Conservation (phyloP, 1,140 invertebrate species). For the Diprion similis region DNA sequence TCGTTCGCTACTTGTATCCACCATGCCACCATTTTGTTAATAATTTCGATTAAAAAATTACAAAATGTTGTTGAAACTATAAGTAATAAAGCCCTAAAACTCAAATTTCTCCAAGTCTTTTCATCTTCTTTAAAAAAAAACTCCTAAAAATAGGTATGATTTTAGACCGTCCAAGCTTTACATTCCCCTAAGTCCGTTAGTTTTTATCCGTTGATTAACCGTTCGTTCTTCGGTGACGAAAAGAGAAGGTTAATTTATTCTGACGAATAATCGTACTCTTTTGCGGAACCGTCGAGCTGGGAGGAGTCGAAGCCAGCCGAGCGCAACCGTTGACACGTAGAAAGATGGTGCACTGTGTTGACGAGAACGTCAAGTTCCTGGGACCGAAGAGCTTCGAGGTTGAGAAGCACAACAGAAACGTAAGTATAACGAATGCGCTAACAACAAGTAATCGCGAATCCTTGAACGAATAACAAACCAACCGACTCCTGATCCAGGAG, state of each 20-base stretch:
- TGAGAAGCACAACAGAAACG: conserved; percentile 10
- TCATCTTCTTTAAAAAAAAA: no score
- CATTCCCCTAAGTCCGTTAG: no score
- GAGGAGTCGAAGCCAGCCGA: neutral
- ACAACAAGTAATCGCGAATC: neutral
- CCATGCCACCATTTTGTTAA: no score
- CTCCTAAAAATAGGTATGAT: no score
- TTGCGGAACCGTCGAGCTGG: conserved; percentile 6
- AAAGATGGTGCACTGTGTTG: conserved; percentile 12
- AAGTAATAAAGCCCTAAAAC: no score
- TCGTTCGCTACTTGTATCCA: no score
- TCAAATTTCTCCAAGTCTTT: no score
- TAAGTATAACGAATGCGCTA: neutral
- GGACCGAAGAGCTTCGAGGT: conserved; percentile 11
- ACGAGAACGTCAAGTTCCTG: conserved; percentile 11
- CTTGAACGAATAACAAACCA: no score
- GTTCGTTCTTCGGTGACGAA: neutral
- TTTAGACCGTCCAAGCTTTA: no score
- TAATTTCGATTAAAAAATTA: no score
- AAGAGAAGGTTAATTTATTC: neutral
- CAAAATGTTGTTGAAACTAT: no score
- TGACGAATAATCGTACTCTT: neutral
- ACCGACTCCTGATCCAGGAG: neutral
- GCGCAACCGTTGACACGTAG: neutral
- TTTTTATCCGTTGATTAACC: no score